Percentiles rank a stretch among this genome's conserved stretches.
phyloP scores from a whole-genome alignment of 1,140 invertebrate genomes.

The Lordiphosa collinella region DNA sequence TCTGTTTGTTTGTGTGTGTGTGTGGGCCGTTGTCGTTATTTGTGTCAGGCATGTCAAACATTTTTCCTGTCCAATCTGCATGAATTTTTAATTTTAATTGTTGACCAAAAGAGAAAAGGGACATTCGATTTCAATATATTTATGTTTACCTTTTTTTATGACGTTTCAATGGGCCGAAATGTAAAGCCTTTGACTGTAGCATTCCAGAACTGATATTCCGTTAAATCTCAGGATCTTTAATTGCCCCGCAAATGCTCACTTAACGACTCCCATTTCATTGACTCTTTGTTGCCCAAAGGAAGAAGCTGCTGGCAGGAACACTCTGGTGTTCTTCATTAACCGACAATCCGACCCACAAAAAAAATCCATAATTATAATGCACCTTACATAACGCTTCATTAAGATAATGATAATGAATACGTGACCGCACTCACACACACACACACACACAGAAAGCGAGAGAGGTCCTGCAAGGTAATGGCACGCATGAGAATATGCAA shows the following conservation, averaged over 20 bases:
- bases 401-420: constrained; percentile 76
- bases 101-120: constrained; percentile 49
- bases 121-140: constrained; percentile 31
- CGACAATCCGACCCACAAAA: constrained; percentile 31
- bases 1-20: constrained; percentile 17
- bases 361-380: constrained; percentile 76
- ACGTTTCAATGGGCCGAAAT: constrained; percentile 60
- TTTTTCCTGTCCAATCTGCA: constrained; percentile 52
- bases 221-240: constrained; percentile 8
- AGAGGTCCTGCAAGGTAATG: constrained; percentile 54
- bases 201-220: constrained; percentile 5
- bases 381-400: constrained; percentile 76
- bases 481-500: constrained; percentile 61
- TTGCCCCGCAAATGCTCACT: constrained; percentile 31
- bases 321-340: constrained; percentile 52
- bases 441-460: not conserved
- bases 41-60: constrained; percentile 71
- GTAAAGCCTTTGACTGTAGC: constrained; percentile 44
- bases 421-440: constrained; percentile 47
- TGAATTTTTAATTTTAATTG: constrained; percentile 77
- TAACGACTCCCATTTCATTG: constrained; percentile 72
- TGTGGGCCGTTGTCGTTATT: constrained; percentile 53
- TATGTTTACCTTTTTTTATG: constrained; percentile 34
- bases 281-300: constrained; percentile 33
- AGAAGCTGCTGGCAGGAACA: constrained; percentile 3